Base-by-base conservation (phyloP, 1,140 invertebrate species). In the Oreohelix idahoensis region DNA sequence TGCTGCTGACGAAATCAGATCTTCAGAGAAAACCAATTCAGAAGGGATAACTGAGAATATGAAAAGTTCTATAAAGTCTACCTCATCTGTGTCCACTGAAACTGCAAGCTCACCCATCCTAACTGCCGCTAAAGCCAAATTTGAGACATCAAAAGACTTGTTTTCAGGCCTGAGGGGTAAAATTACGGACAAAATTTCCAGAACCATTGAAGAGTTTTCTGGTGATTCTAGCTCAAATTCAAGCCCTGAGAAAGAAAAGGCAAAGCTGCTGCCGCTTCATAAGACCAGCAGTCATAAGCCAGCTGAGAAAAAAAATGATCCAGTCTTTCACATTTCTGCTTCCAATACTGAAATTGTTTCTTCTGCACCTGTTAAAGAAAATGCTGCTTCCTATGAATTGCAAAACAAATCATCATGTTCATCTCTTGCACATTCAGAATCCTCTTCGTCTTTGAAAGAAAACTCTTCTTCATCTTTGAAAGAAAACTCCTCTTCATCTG, bases 161-260 rank as follows among this genome's bases (percentile, higher is more conserved):
- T 84, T 88, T 42, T 86, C 87, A 73, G 87, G 81, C n/a, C 69
- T 88, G 39, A 89, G 87, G 76, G 88, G 80, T 39, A 88, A 86
- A 84, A 87, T 89, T 63, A 82, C 84, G 38, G 86, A 85, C 32
- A 85, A 83, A 79, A 87, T 89, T 42, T 81, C 81, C 63, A 89
- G 88, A 83, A 91, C 87, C 75, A 86, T 87, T 39, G 90, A 89
- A 75, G 89, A 89, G 74, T 81, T 90, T 81, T 89, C 88, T 38
- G 85, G 86, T 38, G 88, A 90, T 35, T 87, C 85, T 26, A 86
- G 85, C 53, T 51, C 83, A 36, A 82, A 77, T 29, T 51, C 83
- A 42, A 87, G 83, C 75, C 85, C 86, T 17, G 86, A 87, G 45
- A 87, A 87, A 70, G 86, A 87, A 70, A 83, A 82, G 36, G 58